Percentiles rank a stretch among this genome's conserved stretches.
Conservation (phyloP, 2,797 vertebrate genomes). For the Mus spretus region DNA sequence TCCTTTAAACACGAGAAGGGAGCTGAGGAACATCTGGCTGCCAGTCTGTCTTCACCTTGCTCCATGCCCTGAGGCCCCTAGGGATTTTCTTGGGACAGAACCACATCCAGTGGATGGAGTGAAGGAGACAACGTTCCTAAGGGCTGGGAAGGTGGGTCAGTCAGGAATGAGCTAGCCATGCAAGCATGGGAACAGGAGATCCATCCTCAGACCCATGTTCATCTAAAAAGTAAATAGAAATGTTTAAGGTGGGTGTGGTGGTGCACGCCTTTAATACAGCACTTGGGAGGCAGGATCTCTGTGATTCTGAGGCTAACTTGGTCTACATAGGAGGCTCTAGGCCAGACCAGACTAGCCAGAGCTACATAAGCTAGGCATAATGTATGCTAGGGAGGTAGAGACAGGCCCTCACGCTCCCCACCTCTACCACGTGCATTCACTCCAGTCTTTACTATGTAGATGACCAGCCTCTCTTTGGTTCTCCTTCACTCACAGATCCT, state of each 20-base stretch:
- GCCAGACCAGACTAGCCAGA: background rate
- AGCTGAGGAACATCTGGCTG: background rate
- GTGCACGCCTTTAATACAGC: background rate
- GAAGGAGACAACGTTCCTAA: background rate
- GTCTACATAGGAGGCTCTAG: background rate
- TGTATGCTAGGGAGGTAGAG: background rate
- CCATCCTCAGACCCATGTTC: background rate
- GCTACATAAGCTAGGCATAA: background rate
- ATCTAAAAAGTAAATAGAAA: background rate
- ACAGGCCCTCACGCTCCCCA: background rate
- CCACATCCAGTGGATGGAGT: background rate
- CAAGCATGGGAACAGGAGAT: background rate
- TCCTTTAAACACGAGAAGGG: background rate
- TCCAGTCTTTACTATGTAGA: background rate
- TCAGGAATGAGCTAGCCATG: background rate
- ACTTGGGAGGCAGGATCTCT: background rate
- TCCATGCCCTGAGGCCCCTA: background rate
- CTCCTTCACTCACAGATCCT: background rate
- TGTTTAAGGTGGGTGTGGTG: background rate
- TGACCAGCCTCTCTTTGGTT: background rate
- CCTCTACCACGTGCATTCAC: rapidly evolving
- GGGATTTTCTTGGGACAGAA: conserved; percentile 14
- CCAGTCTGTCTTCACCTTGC: background rate
- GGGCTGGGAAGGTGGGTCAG: no score
- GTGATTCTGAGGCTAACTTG: background rate